These are phyloP conservation scores for Eubasilissa splendida DNA, from an alignment of 2,888 invertebrate genomes.

Conservation along the genomic window DNA sequence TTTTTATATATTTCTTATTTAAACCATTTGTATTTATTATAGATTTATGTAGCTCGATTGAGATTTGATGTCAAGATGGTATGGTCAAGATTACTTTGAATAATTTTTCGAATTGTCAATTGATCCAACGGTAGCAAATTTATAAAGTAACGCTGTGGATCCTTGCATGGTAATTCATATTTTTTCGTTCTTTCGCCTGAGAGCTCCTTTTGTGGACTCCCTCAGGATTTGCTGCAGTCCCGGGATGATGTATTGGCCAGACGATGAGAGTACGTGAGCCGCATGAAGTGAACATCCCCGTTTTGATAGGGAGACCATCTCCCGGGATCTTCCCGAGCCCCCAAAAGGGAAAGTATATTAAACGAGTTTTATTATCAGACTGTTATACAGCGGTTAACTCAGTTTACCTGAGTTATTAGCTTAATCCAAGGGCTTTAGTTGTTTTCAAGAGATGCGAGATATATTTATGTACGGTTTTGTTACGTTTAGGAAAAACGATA, in stretches of 20 bases:
- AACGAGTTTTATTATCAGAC: slow-evolving; percentile 40
- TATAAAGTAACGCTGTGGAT: neutral
- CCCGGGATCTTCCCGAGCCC: neutral
- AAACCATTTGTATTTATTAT: no score
- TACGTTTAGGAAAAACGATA: neutral
- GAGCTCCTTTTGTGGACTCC: neutral
- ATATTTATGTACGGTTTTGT: neutral
- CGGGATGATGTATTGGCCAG: slow-evolving; percentile 51
- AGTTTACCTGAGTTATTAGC: slow-evolving; percentile 40
- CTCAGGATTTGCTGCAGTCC: slow-evolving; percentile 36
- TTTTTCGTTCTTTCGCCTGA: neutral
- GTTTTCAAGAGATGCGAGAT: slow-evolving; percentile 1
- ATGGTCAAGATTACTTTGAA: no score
- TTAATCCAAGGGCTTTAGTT: slow-evolving; percentile 35
- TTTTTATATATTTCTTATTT: no score
- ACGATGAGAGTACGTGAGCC: slow-evolving; percentile 48
- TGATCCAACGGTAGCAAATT: neutral
- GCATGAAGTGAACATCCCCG: slow-evolving; percentile 36
- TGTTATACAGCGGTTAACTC: slow-evolving; percentile 34
- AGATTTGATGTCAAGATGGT: no score
- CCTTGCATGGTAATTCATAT: slow-evolving; percentile 1
- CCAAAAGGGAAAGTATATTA: slow-evolving; percentile 40
- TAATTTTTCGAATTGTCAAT: neutral
- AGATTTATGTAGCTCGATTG: no score
- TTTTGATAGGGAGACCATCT: slow-evolving; percentile 13